These are phyloP conservation scores for Cepphus grylle DNA, from an alignment of 2,113 vertebrate genomes.

Conservation along the genomic window DNA sequence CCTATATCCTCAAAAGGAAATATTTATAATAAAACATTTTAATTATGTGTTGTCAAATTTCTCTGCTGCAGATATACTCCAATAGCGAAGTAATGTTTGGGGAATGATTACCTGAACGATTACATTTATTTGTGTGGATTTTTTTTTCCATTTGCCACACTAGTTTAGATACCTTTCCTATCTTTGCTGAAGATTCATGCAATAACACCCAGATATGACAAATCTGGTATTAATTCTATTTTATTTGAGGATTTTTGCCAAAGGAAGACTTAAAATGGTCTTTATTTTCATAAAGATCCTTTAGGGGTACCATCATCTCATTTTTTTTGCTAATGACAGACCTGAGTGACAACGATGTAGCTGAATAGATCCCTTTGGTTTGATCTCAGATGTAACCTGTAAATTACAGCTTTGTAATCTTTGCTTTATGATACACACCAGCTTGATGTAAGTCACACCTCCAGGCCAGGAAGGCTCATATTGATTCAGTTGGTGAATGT, in stretches of 20 bases:
- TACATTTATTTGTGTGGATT: background rate
- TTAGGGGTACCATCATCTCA: background rate
- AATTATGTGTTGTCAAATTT: background rate
- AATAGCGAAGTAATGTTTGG: background rate
- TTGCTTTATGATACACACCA: background rate
- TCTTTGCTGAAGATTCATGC: background rate
- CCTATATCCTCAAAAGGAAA: background rate
- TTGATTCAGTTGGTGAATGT: slow-evolving; percentile 42
- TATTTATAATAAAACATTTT: background rate
- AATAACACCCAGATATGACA: background rate
- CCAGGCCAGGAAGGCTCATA: background rate
- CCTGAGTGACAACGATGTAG: background rate
- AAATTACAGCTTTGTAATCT: slow-evolving; percentile 17
- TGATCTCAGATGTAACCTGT: background rate
- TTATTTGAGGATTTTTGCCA: background rate
- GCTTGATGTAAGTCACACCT: background rate
- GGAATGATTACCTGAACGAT: background rate
- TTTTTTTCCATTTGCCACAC: background rate
- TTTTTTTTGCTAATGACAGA: background rate
- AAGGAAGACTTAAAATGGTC: background rate
- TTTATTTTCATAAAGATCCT: background rate
- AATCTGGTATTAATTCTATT: background rate
- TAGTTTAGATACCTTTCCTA: background rate
- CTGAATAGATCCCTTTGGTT: background rate
- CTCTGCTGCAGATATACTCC: background rate